These are phyloP conservation scores for Melanophora roralis DNA, from an alignment of 2,888 invertebrate species.

Conservation along the genomic window DNA sequence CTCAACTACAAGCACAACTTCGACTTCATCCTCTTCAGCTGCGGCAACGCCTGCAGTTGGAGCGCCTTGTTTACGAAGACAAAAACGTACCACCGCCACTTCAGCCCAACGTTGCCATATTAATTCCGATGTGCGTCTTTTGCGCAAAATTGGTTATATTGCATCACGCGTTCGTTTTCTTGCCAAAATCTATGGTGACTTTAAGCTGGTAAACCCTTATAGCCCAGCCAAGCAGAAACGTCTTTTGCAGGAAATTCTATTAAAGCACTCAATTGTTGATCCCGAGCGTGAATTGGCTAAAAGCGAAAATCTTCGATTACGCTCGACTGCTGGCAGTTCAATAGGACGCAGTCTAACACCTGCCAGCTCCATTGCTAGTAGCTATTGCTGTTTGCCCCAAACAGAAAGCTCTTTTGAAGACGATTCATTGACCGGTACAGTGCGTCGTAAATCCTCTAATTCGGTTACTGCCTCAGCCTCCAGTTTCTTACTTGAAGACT, in stretches of 20 bases:
- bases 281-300: slow-evolving; percentile 61
- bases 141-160: slow-evolving; percentile 76
- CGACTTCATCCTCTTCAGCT: slow-evolving; percentile 58
- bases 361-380: slow-evolving; percentile 63
- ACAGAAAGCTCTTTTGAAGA: slow-evolving; percentile 64
- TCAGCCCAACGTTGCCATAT: slow-evolving; percentile 51
- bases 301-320: slow-evolving; percentile 14
- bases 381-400: slow-evolving; percentile 62
- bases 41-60: slow-evolving; percentile 41
- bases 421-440: slow-evolving; percentile 64
- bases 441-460: slow-evolving; percentile 70
- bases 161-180: slow-evolving; percentile 75
- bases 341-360: slow-evolving; percentile 61
- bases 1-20: slow-evolving; percentile 61
- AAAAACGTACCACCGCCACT: slow-evolving; percentile 61
- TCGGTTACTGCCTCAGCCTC: slow-evolving; percentile 62
- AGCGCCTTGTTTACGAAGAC: slow-evolving; percentile 58
- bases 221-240: slow-evolving; percentile 73
- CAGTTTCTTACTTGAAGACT: slow-evolving; percentile 73
- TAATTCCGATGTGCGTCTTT: slow-evolving; percentile 74
- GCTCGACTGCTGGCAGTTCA: slow-evolving; percentile 23
- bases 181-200: slow-evolving; percentile 73
- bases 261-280: slow-evolving; percentile 71
- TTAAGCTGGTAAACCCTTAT: slow-evolving; percentile 73
- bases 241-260: slow-evolving; percentile 71